Percentiles rank a stretch among this genome's conserved stretches.
phyloP scores from a whole-genome alignment of 1,140 invertebrate species.

The Anthonomus grandis region DNA sequence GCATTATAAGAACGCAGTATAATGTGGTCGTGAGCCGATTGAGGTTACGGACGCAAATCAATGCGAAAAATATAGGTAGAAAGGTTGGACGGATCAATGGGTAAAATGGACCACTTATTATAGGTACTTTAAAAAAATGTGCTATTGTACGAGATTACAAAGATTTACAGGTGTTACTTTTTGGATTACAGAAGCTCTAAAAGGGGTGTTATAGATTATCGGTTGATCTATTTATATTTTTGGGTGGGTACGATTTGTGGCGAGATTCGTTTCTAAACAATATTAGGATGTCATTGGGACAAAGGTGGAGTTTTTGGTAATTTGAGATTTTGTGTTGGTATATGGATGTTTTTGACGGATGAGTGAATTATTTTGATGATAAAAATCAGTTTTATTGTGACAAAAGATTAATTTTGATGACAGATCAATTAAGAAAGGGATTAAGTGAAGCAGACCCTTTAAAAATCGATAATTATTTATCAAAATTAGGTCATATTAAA shows the following conservation, averaged over 20 bases:
- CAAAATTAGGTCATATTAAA: no score
- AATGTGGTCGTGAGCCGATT: conserved; percentile 25
- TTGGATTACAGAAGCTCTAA: conserved; percentile 11
- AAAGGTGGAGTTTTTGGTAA: conserved; percentile 2
- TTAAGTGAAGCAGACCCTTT: no score
- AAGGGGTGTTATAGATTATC: conserved; percentile 22
- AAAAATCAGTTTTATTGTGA: no score
- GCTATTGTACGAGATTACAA: conserved; percentile 20
- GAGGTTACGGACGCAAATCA: conserved; percentile 19
- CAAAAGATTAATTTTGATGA: no score
- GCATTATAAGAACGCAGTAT: conserved; percentile 17
- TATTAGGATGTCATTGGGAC: conserved; percentile 19
- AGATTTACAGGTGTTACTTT: conserved; percentile 32
- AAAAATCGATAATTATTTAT: no score
- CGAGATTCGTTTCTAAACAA: conserved; percentile 14
- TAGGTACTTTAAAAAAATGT: conserved; percentile 29
- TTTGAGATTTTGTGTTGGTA: no score
- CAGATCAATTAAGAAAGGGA: no score
- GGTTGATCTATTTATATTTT: conserved; percentile 24
- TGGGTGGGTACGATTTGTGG: conserved; percentile 16
- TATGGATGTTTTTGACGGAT: no score
- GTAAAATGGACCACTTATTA: conserved; percentile 30
- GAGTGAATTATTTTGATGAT: no score
- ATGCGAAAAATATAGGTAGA: conserved; percentile 13
- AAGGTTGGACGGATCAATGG: conserved; percentile 26